Evolutionary conservation across 1,140 invertebrate species (phyloP), one percentile per base, ranked within the genome.

Genomic region (Orussus abietinus): DNA sequence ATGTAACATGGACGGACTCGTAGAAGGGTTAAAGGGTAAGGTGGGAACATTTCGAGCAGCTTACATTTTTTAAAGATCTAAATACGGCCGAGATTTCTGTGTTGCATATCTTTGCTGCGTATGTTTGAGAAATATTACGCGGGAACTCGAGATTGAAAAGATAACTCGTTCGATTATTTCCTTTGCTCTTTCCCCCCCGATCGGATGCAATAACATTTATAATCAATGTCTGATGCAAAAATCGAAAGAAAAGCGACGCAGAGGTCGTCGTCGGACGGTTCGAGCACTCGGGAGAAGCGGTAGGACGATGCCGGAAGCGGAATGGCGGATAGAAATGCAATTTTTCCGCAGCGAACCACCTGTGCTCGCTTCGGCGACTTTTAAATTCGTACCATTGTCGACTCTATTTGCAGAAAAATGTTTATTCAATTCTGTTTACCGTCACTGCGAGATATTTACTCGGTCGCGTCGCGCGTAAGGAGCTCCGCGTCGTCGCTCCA

Each of bases 141-240:
- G n/a, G n/a, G n/a, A n/a, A n/a, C n/a, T n/a, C n/a, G n/a, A n/a
- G n/a, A n/a, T n/a, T n/a, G n/a, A n/a, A n/a, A n/a, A n/a, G n/a
- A n/a, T n/a, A n/a, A n/a, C n/a, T n/a, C n/a, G n/a, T n/a, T n/a
- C n/a, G n/a, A n/a, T n/a, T n/a, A n/a, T n/a, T n/a, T n/a, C n/a
- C n/a, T n/a, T n/a, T n/a, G n/a, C n/a, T n/a, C n/a, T n/a, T n/a
- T n/a, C n/a, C n/a, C n/a, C n/a, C n/a, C n/a, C n/a, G n/a, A n/a
- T n/a, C n/a, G n/a, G n/a, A n/a, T n/a, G n/a, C n/a, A n/a, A n/a
- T 66, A 64, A 55, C 56, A 68, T 69, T 69, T 66, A 66, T 68
- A 69, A 65, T 53, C 57, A 58, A 53, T 45, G 39, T 43, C 47
- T 45, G 45, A 10, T 22, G 51, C 44, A 56, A 58, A 49, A 64